A percentile compares a stretch with the other conserved stretches of the same genome.
phyloP scores from a whole-genome alignment of 1,140 invertebrate species.

The Brachionus rubens region DNA sequence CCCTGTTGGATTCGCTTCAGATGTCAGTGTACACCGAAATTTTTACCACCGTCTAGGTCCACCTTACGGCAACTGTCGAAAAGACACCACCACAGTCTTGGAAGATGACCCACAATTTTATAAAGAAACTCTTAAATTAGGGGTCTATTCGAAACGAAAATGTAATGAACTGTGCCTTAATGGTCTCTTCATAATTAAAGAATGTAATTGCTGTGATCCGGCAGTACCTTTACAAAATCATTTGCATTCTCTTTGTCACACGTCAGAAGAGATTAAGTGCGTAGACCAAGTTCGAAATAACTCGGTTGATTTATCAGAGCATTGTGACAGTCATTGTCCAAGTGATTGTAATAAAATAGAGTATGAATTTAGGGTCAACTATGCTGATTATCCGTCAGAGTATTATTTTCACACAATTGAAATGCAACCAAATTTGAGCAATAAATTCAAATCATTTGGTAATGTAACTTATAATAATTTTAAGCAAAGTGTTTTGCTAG shows the following conservation, averaged over 20 bases:
- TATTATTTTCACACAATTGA: slow-evolving; percentile 25
- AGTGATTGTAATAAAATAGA: not conserved
- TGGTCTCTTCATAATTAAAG: not conserved
- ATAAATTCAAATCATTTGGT: not conserved
- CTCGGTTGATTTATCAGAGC: not conserved
- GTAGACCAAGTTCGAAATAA: not conserved
- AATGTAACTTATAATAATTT: slow-evolving; percentile 5
- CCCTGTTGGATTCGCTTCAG: not conserved
- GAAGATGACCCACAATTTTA: not conserved
- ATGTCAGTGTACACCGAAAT: not conserved
- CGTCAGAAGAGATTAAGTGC: not conserved
- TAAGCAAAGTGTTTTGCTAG: not conserved
- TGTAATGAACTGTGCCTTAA: slow-evolving; percentile 2
- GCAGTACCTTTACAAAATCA: not conserved
- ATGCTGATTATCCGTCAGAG: slow-evolving; percentile 6
- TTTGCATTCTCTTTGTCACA: not conserved
- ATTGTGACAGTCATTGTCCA: not conserved
- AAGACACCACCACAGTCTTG: not conserved
- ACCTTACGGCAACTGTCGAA: not conserved
- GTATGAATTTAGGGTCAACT: not conserved
- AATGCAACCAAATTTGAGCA: not conserved
- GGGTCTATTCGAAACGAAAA: not conserved
- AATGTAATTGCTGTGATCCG: slow-evolving; percentile 6
- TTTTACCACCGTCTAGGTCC: not conserved
- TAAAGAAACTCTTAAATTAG: not conserved